Evolutionary conservation across 2,113 vertebrate species (phyloP), one percentile per base, ranked within the genome.

Genomic region (Terrapene triunguis): DNA sequence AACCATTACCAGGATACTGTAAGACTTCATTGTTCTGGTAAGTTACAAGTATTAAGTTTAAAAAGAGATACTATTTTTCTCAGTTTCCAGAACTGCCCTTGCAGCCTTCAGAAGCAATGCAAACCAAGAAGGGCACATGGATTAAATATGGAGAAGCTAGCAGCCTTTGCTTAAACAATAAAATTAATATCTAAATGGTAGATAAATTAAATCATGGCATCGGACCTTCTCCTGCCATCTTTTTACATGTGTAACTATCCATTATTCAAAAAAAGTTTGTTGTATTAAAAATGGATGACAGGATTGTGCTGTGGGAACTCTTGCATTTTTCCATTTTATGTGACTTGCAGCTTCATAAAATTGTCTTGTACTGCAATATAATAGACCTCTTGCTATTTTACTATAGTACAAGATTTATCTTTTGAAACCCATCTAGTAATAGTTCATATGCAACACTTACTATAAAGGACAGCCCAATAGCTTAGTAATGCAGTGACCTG

Each of bases 11-110:
- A 85, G 44, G 19, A 50, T 53, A 86, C 50, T 90, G n/a, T 84
- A 86, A 69, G 62, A n/a, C 35, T n/a, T 12, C 35, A n/a, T n/a
- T n/a, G 35, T 85, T 85, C 42, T 5, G 14, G 1, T 94, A 88
- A 81, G 84, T 93, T 96, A 94, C 76, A 92, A 8, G 57, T 87
- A 50, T 5, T 8, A 57, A 27, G 35, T 82, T 72, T 90, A 83
- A 93, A 89, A 2, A 48, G 38, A 76, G n/a, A 95, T 44, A 6
- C 14, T 2, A 51, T 74, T 94, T 47, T 24, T 35, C 47, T 84
- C 48, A 54, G 50, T 86, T 95, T 96, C 84, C 38, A 86, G 87
- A 80, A 19, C 25, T 94, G 47, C 78, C 88, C 47, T 84, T 89
- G 35, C 84, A 90, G 54, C 59, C 95, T 80, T 38, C 65, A 69